Evolutionary conservation across 2,113 vertebrate genomes (phyloP).

Genomic region (Tetrao urogallus): DNA sequence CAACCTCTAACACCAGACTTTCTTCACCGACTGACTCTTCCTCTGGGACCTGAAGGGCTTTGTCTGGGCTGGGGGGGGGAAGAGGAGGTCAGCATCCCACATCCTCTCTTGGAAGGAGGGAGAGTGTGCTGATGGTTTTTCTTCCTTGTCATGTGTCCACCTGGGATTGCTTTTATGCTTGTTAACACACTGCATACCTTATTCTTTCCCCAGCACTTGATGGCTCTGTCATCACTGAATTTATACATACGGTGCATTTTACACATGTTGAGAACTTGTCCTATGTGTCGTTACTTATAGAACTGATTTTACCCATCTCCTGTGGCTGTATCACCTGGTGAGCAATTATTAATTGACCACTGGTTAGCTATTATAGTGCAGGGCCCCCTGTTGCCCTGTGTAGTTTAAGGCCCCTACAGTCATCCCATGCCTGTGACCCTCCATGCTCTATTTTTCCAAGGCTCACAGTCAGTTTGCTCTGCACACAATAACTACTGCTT

Average conservation of each 20-base stretch:
- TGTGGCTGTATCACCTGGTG: fast-evolving
- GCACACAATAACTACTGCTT: background rate
- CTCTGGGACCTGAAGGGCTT: background rate
- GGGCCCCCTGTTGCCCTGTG: background rate
- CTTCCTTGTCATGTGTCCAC: background rate
- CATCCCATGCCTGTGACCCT: no score
- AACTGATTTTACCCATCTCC: background rate
- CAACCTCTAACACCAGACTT: background rate
- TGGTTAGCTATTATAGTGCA: background rate
- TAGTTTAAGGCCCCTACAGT: background rate
- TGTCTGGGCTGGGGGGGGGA: background rate
- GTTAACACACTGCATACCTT: background rate
- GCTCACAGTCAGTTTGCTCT: background rate
- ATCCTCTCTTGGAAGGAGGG: background rate
- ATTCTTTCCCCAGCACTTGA: background rate
- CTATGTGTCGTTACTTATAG: background rate
- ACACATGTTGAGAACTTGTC: background rate
- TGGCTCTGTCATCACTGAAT: background rate
- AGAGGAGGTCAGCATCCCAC: background rate
- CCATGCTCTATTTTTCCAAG: background rate
- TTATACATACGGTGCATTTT: background rate
- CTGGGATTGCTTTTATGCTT: background rate
- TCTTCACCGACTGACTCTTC: background rate
- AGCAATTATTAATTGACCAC: background rate
- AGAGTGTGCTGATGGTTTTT: background rate